Evolutionary conservation across 2,113 vertebrate species (phyloP).

Genomic region (Ibidorhyncha struthersii): DNA sequence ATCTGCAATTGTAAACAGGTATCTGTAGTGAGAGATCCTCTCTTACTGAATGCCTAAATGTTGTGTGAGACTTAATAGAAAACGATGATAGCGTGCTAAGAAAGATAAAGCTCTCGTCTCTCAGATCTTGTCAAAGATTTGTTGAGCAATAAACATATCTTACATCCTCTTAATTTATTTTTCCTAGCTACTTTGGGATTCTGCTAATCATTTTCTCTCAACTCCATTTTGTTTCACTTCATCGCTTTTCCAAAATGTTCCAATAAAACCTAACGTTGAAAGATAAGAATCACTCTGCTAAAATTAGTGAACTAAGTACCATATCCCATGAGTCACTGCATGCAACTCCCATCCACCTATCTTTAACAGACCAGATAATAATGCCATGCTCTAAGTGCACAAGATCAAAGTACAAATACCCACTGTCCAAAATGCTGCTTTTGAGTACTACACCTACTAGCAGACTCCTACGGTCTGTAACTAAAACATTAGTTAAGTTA

Average conservation of each 20-base stretch:
- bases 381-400: neutral
- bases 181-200: slow-evolving; percentile 3
- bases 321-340: slow-evolving; percentile 5
- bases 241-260: neutral
- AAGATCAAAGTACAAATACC: neutral
- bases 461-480: neutral
- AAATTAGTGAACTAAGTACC: slow-evolving; percentile 50
- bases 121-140: slow-evolving; percentile 17
- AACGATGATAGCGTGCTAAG: neutral
- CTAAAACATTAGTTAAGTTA: neutral
- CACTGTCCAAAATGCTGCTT: neutral
- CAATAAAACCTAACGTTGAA: slow-evolving; percentile 6
- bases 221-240: slow-evolving; percentile 43
- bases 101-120: slow-evolving; percentile 12
- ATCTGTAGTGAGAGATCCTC: neutral
- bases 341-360: neutral
- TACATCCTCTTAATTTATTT: slow-evolving; percentile 23
- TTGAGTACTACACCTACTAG: neutral
- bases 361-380: slow-evolving; percentile 15
- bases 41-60: neutral
- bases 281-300: slow-evolving; percentile 18
- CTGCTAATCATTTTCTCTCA: slow-evolving; percentile 17
- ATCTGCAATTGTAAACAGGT: slow-evolving; percentile 1
- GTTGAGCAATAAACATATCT: slow-evolving; percentile 13
- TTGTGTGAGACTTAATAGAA: neutral